phyloP scores from a whole-genome alignment of 2,888 invertebrate species.

The Himalopsyche japonica region DNA sequence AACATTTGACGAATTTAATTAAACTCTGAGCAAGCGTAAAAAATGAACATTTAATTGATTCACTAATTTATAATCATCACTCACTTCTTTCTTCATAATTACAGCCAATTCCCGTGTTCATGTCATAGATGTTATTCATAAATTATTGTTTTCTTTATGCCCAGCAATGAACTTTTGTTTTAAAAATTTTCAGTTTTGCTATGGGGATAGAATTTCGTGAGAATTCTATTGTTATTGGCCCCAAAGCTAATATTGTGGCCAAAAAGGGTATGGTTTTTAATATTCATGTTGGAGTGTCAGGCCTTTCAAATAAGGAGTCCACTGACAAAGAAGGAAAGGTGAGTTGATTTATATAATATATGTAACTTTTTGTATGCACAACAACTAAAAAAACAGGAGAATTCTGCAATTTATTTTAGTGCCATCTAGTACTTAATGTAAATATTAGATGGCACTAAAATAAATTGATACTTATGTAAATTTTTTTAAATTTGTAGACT shows the following conservation, averaged over 20 bases:
- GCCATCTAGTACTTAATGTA: too few species aligned
- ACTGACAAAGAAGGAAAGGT: slow-evolving; percentile 85
- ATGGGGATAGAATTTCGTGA: slow-evolving; percentile 99
- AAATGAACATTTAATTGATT: too few species aligned
- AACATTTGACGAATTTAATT: not conserved
- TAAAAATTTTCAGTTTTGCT: slow-evolving; percentile 71
- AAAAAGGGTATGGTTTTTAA: slow-evolving; percentile 97
- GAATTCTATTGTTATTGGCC: slow-evolving; percentile 87
- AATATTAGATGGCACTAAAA: too few species aligned
- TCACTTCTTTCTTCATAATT: not conserved
- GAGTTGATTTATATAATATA: not conserved
- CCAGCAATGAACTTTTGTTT: too few species aligned
- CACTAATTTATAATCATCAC: not conserved
- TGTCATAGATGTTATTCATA: not conserved
- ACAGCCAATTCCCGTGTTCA: not conserved
- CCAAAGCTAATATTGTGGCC: slow-evolving; percentile 78
- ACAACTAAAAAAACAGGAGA: not conserved
- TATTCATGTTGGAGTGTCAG: slow-evolving; percentile 88
- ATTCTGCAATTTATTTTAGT: not conserved
- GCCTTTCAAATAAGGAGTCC: slow-evolving; percentile 79
- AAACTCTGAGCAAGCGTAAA: too few species aligned
- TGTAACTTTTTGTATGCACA: too few species aligned
- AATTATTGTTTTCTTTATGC: not conserved
- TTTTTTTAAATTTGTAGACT: slow-evolving; percentile 46
- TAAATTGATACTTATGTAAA: not conserved